A percentile compares a stretch with the other conserved stretches of the same genome.
These are phyloP conservation scores for Coleophora deauratella DNA, from an alignment of 2,888 invertebrate genomes.

Conservation along the genomic window DNA sequence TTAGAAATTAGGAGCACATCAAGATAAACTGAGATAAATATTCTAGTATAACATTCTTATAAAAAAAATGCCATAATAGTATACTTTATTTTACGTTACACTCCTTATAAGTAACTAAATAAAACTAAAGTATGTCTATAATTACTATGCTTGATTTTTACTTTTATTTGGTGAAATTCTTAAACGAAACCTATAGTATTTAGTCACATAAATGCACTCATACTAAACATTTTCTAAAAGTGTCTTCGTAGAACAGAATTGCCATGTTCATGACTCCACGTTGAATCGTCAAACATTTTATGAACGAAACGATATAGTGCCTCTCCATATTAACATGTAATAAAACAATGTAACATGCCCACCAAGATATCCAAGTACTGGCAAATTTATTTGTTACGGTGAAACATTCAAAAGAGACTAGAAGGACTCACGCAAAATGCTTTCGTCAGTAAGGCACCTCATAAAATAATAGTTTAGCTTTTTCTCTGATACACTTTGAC, in stretches of 20 bases:
- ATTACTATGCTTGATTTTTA: constrained; percentile 2
- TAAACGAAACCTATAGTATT: neutral
- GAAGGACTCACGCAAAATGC: constrained; percentile 25
- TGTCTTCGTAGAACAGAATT: constrained; percentile 16
- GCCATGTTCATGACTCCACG: constrained; percentile 7
- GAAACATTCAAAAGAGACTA: constrained; percentile 16
- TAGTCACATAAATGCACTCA: too few species aligned
- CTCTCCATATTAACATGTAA: constrained; percentile 35
- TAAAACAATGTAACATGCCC: constrained; percentile 33
- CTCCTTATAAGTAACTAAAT: neutral
- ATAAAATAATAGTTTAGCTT: neutral
- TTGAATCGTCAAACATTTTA: constrained; percentile 29
- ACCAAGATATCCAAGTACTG: constrained; percentile 23
- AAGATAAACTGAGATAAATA: too few species aligned
- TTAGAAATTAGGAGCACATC: too few species aligned
- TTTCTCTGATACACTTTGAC: too few species aligned
- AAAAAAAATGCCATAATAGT: too few species aligned
- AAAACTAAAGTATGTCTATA: neutral
- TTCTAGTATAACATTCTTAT: too few species aligned
- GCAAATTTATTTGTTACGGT: constrained; percentile 30
- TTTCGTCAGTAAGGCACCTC: constrained; percentile 7
- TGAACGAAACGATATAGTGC: constrained; percentile 16
- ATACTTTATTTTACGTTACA: too few species aligned
- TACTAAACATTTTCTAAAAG: too few species aligned
- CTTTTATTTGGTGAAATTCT: constrained; percentile 3